Percentiles rank a stretch among this genome's conserved stretches.
These are phyloP conservation scores for Centropristis striata DNA, from an alignment of 2,113 vertebrate species.

Conservation along the genomic window DNA sequence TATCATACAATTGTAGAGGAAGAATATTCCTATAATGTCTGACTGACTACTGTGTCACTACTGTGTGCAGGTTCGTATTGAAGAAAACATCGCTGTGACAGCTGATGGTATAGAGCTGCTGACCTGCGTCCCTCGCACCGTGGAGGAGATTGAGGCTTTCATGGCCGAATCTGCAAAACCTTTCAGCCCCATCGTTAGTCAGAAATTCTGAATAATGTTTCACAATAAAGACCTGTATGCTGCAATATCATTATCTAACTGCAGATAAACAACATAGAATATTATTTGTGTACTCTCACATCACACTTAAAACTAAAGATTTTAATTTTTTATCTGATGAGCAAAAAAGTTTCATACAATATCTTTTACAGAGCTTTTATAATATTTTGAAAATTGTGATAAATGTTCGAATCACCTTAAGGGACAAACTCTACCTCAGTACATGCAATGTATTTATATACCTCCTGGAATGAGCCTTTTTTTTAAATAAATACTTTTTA, in stretches of 20 bases:
- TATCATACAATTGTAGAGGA: neutral
- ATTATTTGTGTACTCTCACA: too few species aligned
- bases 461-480: slow-evolving; percentile 6
- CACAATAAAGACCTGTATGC: neutral
- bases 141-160: slow-evolving; percentile 94
- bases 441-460: neutral
- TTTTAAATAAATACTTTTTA: neutral
- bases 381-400: neutral
- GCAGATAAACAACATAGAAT: neutral
- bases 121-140: slow-evolving; percentile 94
- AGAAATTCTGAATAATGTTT: slow-evolving; percentile 38
- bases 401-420: too few species aligned
- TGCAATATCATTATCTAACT: neutral
- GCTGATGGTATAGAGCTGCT: slow-evolving; percentile 90
- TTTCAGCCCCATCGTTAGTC: slow-evolving; percentile 66
- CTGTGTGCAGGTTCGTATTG: slow-evolving; percentile 92
- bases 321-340: too few species aligned
- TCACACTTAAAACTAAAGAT: too few species aligned
- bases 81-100: slow-evolving; percentile 93
- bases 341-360: neutral
- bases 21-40: neutral
- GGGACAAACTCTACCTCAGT: neutral
- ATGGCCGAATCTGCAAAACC: slow-evolving; percentile 87
- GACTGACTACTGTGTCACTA: neutral
- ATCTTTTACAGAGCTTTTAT: neutral